Base-by-base conservation (phyloP, 2,888 invertebrate genomes). In the Tineola bisselliella region DNA sequence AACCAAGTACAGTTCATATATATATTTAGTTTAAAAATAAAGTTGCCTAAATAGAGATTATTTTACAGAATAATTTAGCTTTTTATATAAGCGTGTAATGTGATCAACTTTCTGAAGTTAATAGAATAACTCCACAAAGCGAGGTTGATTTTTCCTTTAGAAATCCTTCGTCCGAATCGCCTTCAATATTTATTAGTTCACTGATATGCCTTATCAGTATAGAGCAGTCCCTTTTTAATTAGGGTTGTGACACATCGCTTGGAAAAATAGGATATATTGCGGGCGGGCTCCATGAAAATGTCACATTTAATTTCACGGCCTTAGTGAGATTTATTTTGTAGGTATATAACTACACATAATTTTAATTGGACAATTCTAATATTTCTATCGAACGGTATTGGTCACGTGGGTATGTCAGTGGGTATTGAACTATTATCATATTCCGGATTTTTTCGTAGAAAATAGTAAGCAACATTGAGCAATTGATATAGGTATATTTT, bases 201-300 rank as follows among this genome's bases (percentile, higher is more conserved):
- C 10, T 58, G 58, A 58, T 58, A 58, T 33, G 33, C 33, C 33
- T 58, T 58, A 58, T 58, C 58, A 33, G 31, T 30, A 33, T 8
- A 33, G 33, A 15, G 30, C 58, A 58, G 58, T 33, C 58, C 58
- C 58, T 58, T 58, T 58, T 58, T 58, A 58, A 58, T 58, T 58
- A 58, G 58, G 58, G 58, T 58, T 58, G 58, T 58, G 58, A 58
- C 58, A 58, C 58, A 58, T 58, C 33, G 58, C 18, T 17, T 33
- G 58, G 58, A 58, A 58, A 58, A 58, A 58, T 58, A 58, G 33
- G 58, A 58, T 58, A 58, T 58, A 58, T 17, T 58, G 58, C 33
- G 58, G 18, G 10, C 58, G 33, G 13, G 58, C n/a, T 33, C 58
- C 58, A 33, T 58, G 58, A 58, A 56, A 58, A 8, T 33, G 58